Conservation (phyloP, 2,797 vertebrate species). For the Cryptoblepharus egeriae region DNA sequence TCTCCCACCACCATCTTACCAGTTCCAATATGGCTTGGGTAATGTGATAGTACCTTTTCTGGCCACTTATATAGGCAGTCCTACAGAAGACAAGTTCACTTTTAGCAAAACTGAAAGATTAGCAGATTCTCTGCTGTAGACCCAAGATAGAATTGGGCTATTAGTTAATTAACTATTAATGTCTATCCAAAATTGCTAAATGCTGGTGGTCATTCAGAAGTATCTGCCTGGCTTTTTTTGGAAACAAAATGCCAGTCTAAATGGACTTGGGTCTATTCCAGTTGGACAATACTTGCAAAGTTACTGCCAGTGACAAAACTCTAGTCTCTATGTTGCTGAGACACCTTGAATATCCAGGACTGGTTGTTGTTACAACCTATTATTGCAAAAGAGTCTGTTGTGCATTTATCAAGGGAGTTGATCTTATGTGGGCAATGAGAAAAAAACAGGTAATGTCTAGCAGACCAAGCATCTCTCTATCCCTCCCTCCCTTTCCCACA, state of each 20-base stretch:
- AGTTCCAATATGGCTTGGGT: too few species aligned
- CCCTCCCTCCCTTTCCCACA: not conserved
- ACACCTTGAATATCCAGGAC: not conserved
- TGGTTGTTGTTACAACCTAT: not conserved
- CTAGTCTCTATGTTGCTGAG: not conserved
- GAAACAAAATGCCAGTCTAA: not conserved
- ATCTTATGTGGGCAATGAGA: slow-evolving; percentile 4
- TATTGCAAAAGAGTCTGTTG: too few species aligned
- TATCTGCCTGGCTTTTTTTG: not conserved
- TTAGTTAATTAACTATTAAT: too few species aligned
- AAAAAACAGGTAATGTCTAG: slow-evolving; percentile 29
- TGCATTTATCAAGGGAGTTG: not conserved
- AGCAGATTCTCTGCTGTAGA: too few species aligned
- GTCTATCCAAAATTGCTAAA: too few species aligned
- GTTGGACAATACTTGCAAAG: not conserved
- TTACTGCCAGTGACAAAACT: not conserved
- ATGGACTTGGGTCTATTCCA: not conserved
- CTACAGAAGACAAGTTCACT: too few species aligned
- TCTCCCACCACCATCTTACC: too few species aligned
- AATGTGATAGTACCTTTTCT: too few species aligned
- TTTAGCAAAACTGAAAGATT: too few species aligned
- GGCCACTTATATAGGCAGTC: too few species aligned
- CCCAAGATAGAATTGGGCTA: too few species aligned
- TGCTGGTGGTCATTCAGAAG: too few species aligned
- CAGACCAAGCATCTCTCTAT: slow-evolving; percentile 1